Evolutionary conservation across 2,113 vertebrate species (phyloP).

Genomic region (Microtus oregoni): DNA sequence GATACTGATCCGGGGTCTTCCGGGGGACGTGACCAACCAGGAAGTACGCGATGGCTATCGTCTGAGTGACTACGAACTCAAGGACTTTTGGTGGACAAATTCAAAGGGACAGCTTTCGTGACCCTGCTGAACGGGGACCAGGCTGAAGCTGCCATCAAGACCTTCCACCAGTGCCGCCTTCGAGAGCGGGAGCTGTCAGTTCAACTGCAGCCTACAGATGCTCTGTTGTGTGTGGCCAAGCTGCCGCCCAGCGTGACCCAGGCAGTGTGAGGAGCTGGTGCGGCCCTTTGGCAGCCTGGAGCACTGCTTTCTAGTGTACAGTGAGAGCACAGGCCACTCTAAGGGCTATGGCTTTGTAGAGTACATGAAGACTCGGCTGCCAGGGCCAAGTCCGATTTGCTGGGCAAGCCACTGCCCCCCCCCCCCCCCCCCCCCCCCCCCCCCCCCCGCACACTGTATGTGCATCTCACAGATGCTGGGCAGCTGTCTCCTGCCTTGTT

Average conservation of each 20-base stretch:
- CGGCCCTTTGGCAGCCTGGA: conserved; percentile 95
- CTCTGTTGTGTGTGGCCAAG: conserved; percentile 63
- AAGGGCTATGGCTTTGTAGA: no score
- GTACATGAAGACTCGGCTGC: no score
- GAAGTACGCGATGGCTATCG: no score
- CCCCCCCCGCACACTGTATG: no score
- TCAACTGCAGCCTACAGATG: conserved; percentile 94
- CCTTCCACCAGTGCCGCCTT: conserved; percentile 91
- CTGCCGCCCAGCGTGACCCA: conserved; percentile 90
- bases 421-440: no score
- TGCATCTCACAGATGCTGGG: no score
- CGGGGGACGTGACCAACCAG: neutral
- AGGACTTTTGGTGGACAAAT: conserved; percentile 59
- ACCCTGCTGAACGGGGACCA: conserved; percentile 95
- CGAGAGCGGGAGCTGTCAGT: conserved; percentile 93
- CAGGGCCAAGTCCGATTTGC: no score
- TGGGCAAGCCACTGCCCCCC: no score
- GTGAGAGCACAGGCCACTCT: no score
- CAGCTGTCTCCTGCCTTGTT: no score
- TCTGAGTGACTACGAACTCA: no score
- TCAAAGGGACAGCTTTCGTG: conserved; percentile 85
- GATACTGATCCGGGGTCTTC: no score
- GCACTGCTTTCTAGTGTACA: conserved; percentile 86
- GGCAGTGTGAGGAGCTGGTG: conserved; percentile 95
- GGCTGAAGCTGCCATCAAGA: conserved; percentile 91